Conservation (phyloP, 2,797 vertebrate genomes). For the Geotrypetes seraphini region DNA sequence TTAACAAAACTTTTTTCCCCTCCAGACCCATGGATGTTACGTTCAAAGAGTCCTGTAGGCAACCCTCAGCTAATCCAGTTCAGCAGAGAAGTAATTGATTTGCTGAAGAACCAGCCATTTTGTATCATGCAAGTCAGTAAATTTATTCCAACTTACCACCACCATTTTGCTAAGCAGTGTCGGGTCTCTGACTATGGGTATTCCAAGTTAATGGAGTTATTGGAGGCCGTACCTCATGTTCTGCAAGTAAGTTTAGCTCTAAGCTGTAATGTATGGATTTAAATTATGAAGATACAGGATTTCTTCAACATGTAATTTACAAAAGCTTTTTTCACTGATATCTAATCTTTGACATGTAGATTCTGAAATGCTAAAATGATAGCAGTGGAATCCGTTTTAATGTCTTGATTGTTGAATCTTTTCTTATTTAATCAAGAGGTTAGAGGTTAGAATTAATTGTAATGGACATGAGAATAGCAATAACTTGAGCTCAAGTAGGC, state of each 20-base stretch:
- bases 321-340: no score
- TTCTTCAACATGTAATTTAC: no score
- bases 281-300: no score
- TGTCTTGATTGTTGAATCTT: no score
- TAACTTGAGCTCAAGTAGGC: no score
- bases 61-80: constrained; percentile 97
- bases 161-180: constrained; percentile 96
- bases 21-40: constrained; percentile 84
- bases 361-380: no score
- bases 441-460: no score
- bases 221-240: constrained; percentile 93
- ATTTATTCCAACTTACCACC: constrained; percentile 93
- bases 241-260: constrained; percentile 70
- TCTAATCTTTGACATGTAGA: no score
- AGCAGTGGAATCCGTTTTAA: no score
- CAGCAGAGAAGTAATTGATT: constrained; percentile 89
- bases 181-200: constrained; percentile 93
- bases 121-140: constrained; percentile 81
- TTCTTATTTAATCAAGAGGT: no score
- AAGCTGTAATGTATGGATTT: no score
- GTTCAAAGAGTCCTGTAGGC: constrained; percentile 90
- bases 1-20: not conserved
- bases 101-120: constrained; percentile 81
- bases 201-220: constrained; percentile 84
- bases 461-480: no score